These are phyloP conservation scores for Drosophila fungiperda DNA, from an alignment of 2,888 invertebrate genomes.

Conservation along the genomic window DNA sequence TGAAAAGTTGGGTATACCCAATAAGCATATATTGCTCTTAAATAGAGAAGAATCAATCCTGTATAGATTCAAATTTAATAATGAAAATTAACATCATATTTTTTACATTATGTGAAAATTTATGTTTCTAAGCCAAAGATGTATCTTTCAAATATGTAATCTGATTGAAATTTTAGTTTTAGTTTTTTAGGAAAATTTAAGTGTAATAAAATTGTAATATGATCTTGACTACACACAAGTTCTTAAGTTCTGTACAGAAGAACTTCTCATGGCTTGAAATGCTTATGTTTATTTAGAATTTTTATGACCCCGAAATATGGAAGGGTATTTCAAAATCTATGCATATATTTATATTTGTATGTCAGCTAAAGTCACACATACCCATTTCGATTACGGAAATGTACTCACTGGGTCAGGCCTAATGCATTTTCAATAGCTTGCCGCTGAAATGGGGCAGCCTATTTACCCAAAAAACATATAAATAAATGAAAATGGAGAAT, in stretches of 20 bases:
- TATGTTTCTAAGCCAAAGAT: neutral
- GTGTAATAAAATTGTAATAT: neutral
- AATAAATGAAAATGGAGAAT: neutral
- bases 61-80: neutral
- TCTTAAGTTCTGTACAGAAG: neutral
- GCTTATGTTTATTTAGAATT: neutral
- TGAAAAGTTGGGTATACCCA: neutral
- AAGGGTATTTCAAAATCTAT: neutral
- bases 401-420: neutral
- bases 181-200: neutral
- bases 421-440: slow-evolving; percentile 19
- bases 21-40: neutral
- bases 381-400: slow-evolving; percentile 4
- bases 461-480: neutral
- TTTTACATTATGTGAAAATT: neutral
- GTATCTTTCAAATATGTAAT: neutral
- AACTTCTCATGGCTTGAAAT: neutral
- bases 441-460: neutral
- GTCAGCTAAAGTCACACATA: neutral
- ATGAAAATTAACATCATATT: neutral
- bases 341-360: neutral
- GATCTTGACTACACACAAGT: neutral
- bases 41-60: neutral
- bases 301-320: neutral
- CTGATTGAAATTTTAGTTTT: neutral